Evolutionary conservation across 2,797 vertebrate species (phyloP).

Genomic region (Bradypus variegatus): DNA sequence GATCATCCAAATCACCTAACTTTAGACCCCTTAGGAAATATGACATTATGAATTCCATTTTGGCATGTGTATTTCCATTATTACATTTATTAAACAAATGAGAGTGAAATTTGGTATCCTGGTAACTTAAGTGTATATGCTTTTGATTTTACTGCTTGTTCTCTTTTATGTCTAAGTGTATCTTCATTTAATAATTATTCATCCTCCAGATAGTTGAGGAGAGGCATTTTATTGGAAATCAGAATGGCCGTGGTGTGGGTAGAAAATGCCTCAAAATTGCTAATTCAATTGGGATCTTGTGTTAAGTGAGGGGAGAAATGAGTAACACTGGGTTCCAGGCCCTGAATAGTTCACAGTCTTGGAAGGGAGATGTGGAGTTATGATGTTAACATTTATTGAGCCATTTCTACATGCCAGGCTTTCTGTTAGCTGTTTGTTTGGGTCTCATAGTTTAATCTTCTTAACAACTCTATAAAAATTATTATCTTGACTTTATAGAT

Average conservation of each 20-base stretch:
- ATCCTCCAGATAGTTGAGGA: not conserved
- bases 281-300: not conserved
- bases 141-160: not conserved
- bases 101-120: not conserved
- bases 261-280: not conserved
- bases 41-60: conserved; percentile 15
- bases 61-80: not conserved
- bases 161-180: not conserved
- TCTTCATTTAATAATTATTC: conserved; percentile 5
- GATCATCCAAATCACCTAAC: not conserved
- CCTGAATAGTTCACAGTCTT: not conserved
- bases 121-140: not conserved
- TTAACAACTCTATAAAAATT: conserved; percentile 7
- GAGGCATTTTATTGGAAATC: not conserved
- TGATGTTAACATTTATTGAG: not conserved
- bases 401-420: not conserved
- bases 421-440: not conserved
- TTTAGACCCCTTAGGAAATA: not conserved
- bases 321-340: not conserved
- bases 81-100: not conserved
- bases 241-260: not conserved
- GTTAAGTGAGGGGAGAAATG: not conserved
- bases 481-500: not conserved
- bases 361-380: not conserved
- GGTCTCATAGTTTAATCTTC: not conserved